These are phyloP conservation scores for Lithobius niger DNA, from an alignment of 1,140 invertebrate species.

Conservation along the genomic window DNA sequence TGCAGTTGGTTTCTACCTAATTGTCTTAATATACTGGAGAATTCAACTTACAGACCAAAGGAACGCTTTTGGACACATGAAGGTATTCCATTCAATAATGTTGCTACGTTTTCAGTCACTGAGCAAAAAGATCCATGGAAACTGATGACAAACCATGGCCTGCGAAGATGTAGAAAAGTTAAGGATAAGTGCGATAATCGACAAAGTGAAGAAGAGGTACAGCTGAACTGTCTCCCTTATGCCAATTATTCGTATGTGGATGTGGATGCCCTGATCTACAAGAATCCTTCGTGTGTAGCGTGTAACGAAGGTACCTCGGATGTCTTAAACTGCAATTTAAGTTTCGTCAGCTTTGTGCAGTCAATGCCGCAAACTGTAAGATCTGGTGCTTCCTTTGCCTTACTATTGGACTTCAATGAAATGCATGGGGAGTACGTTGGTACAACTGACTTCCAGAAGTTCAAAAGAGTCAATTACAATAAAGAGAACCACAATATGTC, in stretches of 20 bases:
- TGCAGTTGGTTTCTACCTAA: neutral
- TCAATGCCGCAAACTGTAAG: neutral
- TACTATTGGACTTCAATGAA: neutral
- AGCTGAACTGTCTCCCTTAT: neutral
- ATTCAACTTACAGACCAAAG: neutral
- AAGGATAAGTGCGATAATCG: neutral
- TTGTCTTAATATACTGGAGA: neutral
- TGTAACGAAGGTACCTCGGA: slow-evolving; percentile 15
- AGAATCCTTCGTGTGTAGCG: slow-evolving; percentile 30
- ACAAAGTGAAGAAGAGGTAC: neutral
- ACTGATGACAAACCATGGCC: neutral
- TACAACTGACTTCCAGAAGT: neutral
- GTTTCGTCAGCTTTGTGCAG: too few relatives aligned
- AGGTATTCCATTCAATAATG: too few relatives aligned
- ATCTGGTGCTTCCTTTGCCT: neutral
- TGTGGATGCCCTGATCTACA: slow-evolving; percentile 14
- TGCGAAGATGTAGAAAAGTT: neutral
- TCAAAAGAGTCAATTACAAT: too few relatives aligned
- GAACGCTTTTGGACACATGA: too few relatives aligned
- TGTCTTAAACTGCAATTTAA: neutral
- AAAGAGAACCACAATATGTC: neutral
- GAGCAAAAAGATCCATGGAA: neutral
- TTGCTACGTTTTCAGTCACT: too few relatives aligned
- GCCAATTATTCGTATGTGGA: neutral
- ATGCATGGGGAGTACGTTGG: neutral